Base-by-base conservation (phyloP, 2,888 invertebrate species). In the Sinopyrophorus schimmeli region DNA sequence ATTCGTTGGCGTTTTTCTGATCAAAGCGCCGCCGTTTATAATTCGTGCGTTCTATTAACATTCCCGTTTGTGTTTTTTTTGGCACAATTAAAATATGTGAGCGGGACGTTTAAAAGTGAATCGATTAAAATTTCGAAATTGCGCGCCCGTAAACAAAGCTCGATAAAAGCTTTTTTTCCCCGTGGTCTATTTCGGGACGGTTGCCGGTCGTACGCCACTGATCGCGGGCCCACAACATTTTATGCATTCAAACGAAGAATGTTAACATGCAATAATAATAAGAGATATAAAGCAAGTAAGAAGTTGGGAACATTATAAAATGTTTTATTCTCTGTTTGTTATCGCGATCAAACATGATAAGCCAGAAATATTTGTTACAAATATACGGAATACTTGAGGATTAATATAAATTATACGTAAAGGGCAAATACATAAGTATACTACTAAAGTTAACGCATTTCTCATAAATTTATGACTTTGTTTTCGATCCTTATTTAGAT, bases 341-440 rank as follows among this genome's bases (percentile, higher is more conserved):
- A 53, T 53, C 53, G 53, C 53, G 53, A 53, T 53, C 44, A 41
- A 44, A 49, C 53, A 46, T 42, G 53, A 53, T 53, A 53, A 53
- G 47, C 44, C 28, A 40, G 53, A 53, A 53, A 53, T 55, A 53
- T 53, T 53, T 53, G 53, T 50, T 53, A 54, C 50, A 51, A 53
- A 53, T 51, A 54, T 47, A 50, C 47, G 50, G 47, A 54, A 54
- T 54, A 51, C 47, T 47, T 47, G 47, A 37, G 47, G 47, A 54
- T 54, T 51, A 47, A 46, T 47, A 54, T 54, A 54, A 54, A 54
- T 54, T 54, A 50, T 43, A 54, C 43, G 54, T 47, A 51, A 53
- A 52, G 48, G 53, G 53, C 53, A 48, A 49, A 49, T 53, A 49
- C 46, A 53, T 53, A 53, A 53, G 47, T 52, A 52, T 38, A 34